Evolutionary conservation across 2,113 vertebrate genomes (phyloP).

Genomic region (Cryptoleucopteryx plumbea): DNA sequence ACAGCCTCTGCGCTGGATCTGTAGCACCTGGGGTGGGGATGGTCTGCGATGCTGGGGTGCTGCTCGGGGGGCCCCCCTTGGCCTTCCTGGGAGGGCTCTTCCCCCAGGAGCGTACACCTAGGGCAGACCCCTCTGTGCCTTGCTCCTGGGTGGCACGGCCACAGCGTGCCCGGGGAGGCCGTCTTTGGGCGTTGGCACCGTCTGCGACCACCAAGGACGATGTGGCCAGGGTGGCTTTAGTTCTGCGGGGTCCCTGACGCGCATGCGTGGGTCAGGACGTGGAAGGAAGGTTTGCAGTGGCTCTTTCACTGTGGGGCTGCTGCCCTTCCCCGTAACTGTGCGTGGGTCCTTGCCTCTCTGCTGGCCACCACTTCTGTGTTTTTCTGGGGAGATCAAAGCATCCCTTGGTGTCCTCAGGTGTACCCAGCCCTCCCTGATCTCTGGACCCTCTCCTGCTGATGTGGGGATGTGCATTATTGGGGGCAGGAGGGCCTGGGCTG

Average conservation of each 20-base stretch:
- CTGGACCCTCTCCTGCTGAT: not conserved
- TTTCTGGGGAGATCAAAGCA: not conserved
- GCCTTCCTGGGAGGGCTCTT: not conserved
- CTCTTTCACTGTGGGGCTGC: not conserved
- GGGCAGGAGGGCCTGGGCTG: not conserved
- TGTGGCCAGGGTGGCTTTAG: not conserved
- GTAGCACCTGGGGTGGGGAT: not conserved
- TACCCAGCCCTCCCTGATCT: not conserved
- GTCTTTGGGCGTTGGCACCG: not conserved
- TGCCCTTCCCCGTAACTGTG: not conserved
- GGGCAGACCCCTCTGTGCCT: not conserved
- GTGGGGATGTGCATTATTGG: not conserved
- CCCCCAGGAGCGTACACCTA: rapidly evolving
- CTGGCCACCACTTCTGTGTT: not conserved
- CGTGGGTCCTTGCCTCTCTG: rapidly evolving
- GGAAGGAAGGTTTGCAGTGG: not conserved
- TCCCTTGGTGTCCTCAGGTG: not conserved
- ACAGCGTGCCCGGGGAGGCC: not conserved
- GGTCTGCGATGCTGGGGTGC: rapidly evolving
- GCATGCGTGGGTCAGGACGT: rapidly evolving
- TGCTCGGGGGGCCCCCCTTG: not conserved
- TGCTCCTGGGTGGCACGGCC: not conserved
- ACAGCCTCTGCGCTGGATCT: not conserved
- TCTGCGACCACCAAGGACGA: not conserved
- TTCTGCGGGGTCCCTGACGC: not conserved